Conservation (phyloP, 2,888 invertebrate genomes). For the Drosophila paucipuncta region DNA sequence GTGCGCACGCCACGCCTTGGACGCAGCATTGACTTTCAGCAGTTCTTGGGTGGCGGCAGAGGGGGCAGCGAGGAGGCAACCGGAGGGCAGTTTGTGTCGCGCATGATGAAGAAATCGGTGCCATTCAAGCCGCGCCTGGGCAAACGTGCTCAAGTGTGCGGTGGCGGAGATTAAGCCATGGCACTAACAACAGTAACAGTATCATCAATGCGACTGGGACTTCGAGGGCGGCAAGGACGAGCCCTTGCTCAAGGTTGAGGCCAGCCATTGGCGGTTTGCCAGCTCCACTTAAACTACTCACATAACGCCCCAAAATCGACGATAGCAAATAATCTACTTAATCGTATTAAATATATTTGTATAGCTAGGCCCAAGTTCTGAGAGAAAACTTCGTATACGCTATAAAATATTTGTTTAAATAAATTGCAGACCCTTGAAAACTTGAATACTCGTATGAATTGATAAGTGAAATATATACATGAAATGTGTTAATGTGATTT, state of each 20-base stretch:
- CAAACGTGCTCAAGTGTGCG: slow-evolving; percentile 82
- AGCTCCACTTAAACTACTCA: slow-evolving; percentile 52
- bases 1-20: slow-evolving; percentile 86
- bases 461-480: background rate
- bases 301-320: slow-evolving; percentile 54
- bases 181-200: slow-evolving; percentile 59
- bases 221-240: slow-evolving; percentile 36
- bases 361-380: slow-evolving; percentile 43
- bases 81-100: slow-evolving; percentile 85
- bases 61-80: slow-evolving; percentile 51
- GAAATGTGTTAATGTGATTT: slow-evolving; percentile 10
- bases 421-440: slow-evolving; percentile 60
- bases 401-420: slow-evolving; percentile 53
- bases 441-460: background rate
- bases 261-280: slow-evolving; percentile 57
- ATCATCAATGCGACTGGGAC: slow-evolving; percentile 26
- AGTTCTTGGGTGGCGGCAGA: slow-evolving; percentile 53
- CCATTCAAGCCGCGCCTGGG: slow-evolving; percentile 86
- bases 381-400: slow-evolving; percentile 44
- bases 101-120: slow-evolving; percentile 85
- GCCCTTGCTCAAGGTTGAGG: slow-evolving; percentile 76
- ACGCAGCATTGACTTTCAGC: slow-evolving; percentile 85
- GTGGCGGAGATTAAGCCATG: slow-evolving; percentile 68
- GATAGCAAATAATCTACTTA: slow-evolving; percentile 59
- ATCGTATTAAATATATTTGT: slow-evolving; percentile 36